Evolutionary conservation across 2,888 invertebrate species (phyloP), one percentile per base, ranked within the genome.

Genomic region (Ischnura elegans): DNA sequence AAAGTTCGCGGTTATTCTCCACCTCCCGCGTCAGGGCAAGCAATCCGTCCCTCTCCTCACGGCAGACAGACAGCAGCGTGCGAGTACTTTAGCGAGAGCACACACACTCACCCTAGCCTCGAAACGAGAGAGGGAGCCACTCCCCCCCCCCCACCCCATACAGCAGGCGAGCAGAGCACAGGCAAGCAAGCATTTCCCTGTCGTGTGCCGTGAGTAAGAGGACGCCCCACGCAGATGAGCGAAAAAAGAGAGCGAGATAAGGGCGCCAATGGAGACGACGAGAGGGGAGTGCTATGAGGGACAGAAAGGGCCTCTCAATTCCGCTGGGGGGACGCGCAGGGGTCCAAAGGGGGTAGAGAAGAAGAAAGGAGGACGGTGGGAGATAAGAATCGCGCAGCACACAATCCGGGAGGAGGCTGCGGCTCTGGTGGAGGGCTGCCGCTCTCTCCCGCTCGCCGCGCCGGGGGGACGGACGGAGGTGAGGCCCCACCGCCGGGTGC

Each of bases 181-280:
- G n/a, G 76, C 29, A 25, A 61, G 61, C 61, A 90, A 90, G 90
- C 90, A 90, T 90, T 61, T 87, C 61, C 61, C 90, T 90, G 90
- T 90, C 90, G 90, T 90, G 90, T 90, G 90, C 90, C 90, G 90
- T 55, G 86, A 43, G 90, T 61, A 87, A 87, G 87, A 61, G 87
- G 87, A 87, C 87, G 87, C 87, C 87, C 87, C 51, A 90, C 90
- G n/a, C 90, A 90, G 90, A 90, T 90, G 90, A 90, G 61, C 61
- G 90, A 61, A 90, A 90, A 87, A 90, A 90, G 90, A 90, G 51
- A 61, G 42, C 55, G 90, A 90, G 90, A 90, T 90, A 90, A 90
- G 61, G 61, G 51, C 61, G 90, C 90, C 90, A 90, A 90, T 90
- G 90, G 90, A 90, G 90, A 61, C 51, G 43, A 36, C 4, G 87